Base-by-base conservation (phyloP, 2,113 vertebrate genomes). In the Oryzias melastigma region DNA sequence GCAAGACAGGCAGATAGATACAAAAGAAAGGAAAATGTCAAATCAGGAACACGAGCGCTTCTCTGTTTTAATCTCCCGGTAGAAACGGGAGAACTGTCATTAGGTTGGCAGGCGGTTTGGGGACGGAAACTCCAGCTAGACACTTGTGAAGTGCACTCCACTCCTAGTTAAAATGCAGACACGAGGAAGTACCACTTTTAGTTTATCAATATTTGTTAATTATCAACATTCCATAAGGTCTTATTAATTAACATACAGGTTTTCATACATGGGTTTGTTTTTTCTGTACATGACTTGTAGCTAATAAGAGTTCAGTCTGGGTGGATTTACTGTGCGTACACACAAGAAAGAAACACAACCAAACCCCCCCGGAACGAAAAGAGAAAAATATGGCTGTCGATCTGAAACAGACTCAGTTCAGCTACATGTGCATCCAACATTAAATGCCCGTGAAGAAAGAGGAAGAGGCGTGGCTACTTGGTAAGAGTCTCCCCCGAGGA, bases 201-300 rank as follows among this genome's bases (percentile, higher is more conserved):
- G 78, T 87, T 85, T 70, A 82, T 82, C 86, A 86, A 85, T 85
- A 86, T 73, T 85, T 70, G 71, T 85, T 84, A 87, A 86, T 87
- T 85, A 89, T 85, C 81, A 90, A 90, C 88, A 89, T 90, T 90
- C 88, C 88, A 84, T 85, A 85, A 89, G 84, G 87, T 90, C 88
- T 89, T 86, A 87, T 84, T 88, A 81, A 83, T 80, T 79, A 88
- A 88, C 85, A 90, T 88, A 88, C 76, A 88, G 81, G 86, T 85
- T 85, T 35, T 89, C 84, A 89, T 87, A 88, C 77, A 82, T 83
- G 71, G 78, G 77, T 77, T 81, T 81, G 69, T 87, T 81, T 89
- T 85, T 74, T 88, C 84, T 89, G 87, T 88, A 90, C 87, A 88
- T 50, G 78, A 87, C 68, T 75, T 82, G 75, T 75, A 77, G 84